These are phyloP conservation scores for Nasua narica DNA, from an alignment of 2,797 vertebrate species.

Conservation along the genomic window DNA sequence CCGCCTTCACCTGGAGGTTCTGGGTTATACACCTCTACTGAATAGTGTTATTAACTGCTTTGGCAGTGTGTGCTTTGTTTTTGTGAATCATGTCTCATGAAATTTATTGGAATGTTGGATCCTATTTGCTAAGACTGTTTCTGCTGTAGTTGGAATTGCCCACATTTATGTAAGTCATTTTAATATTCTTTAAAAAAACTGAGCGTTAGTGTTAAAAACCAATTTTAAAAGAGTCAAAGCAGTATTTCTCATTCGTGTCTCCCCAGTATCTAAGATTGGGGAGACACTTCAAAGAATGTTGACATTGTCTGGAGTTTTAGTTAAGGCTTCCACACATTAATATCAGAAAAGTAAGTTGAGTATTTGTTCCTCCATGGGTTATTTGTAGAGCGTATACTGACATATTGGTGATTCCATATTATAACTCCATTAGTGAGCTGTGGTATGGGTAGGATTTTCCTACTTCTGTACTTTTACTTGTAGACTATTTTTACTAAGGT, in stretches of 20 bases:
- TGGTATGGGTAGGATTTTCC: constrained; percentile 85
- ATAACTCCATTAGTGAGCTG: constrained; percentile 84
- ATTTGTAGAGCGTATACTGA: constrained; percentile 81
- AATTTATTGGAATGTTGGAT: constrained; percentile 78
- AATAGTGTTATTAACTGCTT: constrained; percentile 78
- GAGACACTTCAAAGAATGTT: constrained; percentile 64
- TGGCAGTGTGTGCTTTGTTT: constrained; percentile 79
- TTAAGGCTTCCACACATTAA: constrained; percentile 66
- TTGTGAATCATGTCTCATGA: constrained; percentile 78
- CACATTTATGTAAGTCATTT: constrained; percentile 79
- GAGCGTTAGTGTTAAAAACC: constrained; percentile 72
- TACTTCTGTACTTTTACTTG: constrained; percentile 88
- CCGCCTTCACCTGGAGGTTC: constrained; percentile 70
- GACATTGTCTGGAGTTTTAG: constrained; percentile 72
- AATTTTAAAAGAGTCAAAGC: constrained; percentile 74
- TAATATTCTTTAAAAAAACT: constrained; percentile 75
- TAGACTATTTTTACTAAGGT: constrained; percentile 90
- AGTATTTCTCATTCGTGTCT: constrained; percentile 70
- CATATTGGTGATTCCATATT: constrained; percentile 81
- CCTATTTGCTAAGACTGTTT: constrained; percentile 78
- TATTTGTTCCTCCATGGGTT: constrained; percentile 79
- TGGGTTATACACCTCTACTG: constrained; percentile 61
- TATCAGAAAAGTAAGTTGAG: constrained; percentile 73
- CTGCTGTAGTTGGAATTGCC: constrained; percentile 78
- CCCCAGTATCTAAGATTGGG: constrained; percentile 63